These are phyloP conservation scores for Cyrtorhinus lividipennis DNA, from an alignment of 1,140 invertebrate genomes.

Conservation along the genomic window DNA sequence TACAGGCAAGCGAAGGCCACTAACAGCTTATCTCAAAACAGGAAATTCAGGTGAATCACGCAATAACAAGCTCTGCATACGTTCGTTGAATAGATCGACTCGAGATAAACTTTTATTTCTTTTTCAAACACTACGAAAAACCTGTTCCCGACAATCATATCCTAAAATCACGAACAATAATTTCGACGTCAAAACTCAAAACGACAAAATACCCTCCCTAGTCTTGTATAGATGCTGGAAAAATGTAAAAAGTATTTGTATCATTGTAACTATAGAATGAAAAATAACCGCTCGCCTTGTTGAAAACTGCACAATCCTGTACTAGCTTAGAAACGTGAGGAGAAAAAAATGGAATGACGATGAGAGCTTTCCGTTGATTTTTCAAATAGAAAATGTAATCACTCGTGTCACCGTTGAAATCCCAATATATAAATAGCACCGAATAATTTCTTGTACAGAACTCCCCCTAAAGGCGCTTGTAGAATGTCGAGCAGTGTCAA, in stretches of 20 bases:
- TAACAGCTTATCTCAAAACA: too few species aligned
- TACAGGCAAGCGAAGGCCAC: too few species aligned
- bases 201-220: neutral
- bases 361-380: neutral
- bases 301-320: conserved; percentile 8
- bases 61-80: too few species aligned
- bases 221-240: neutral
- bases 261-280: too few species aligned
- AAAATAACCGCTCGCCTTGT: neutral
- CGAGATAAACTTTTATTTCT: too few species aligned
- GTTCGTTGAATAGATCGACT: too few species aligned
- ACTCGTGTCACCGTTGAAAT: neutral
- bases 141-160: too few species aligned
- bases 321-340: neutral
- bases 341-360: neutral
- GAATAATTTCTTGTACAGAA: neutral
- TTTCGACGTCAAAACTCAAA: conserved; percentile 1
- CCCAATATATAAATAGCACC: neutral
- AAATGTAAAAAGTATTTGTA: neutral
- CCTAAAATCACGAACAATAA: too few species aligned
- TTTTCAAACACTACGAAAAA: too few species aligned
- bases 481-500: too few species aligned
- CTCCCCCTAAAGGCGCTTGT: neutral
- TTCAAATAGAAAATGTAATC: neutral
- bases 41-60: too few species aligned